phyloP scores from a whole-genome alignment of 2,888 invertebrate species.

The Caenorhabditis japonica region DNA sequence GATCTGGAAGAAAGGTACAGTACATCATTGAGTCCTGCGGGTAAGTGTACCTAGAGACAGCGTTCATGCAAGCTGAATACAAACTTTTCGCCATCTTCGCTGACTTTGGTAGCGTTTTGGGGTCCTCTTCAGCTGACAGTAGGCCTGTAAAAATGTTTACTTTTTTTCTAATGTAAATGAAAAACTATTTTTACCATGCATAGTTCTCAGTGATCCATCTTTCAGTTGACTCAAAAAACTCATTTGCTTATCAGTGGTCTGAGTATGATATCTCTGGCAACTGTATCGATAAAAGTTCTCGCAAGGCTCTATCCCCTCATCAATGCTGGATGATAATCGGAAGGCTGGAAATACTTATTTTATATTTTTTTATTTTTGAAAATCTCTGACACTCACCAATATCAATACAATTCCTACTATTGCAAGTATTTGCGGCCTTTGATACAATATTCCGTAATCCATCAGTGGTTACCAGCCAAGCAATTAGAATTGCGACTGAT shows the following conservation, averaged over 20 bases:
- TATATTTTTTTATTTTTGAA: background rate
- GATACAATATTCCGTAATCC: conserved; percentile 59
- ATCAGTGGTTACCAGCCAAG: conserved; percentile 63
- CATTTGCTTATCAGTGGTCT: conserved; percentile 49
- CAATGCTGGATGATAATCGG: conserved; percentile 60
- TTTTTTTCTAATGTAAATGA: too few relatives aligned
- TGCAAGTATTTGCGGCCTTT: conserved; percentile 56
- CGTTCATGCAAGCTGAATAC: conserved; percentile 59
- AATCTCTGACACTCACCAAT: conserved; percentile 53
- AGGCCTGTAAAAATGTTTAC: too few relatives aligned
- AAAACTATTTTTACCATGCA: conserved; percentile 50
- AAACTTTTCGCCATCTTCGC: conserved; percentile 43
- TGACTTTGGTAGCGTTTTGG: conserved; percentile 32
- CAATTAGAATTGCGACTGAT: conserved; percentile 60
- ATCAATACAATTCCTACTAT: conserved; percentile 61
- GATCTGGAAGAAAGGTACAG: conserved; percentile 29
- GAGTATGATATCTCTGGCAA: conserved; percentile 59
- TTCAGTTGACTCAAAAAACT: conserved; percentile 53
- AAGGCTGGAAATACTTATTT: conserved; percentile 54
- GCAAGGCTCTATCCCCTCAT: conserved; percentile 60
- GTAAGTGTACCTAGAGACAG: conserved; percentile 24
- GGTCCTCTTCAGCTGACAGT: conserved; percentile 38
- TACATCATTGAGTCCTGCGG: background rate
- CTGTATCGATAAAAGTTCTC: conserved; percentile 66
- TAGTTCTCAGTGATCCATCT: conserved; percentile 44